Percentiles rank a stretch among this genome's conserved stretches.
These are phyloP conservation scores for Penelope pileata DNA, from an alignment of 2,113 vertebrate species.

Conservation along the genomic window DNA sequence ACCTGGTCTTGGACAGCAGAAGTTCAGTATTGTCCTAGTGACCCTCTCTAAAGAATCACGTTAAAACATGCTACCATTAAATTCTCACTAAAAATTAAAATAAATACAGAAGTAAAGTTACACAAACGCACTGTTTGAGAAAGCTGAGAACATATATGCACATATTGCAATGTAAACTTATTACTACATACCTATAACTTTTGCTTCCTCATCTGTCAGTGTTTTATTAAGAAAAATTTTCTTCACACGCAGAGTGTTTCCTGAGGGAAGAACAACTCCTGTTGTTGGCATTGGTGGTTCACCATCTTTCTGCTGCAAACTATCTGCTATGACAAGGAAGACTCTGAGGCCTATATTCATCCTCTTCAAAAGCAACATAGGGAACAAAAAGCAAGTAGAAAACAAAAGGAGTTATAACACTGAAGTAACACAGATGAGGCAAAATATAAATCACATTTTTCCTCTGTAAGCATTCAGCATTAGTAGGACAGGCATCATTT, in stretches of 20 bases:
- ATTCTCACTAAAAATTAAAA: neutral
- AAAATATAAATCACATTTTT: neutral
- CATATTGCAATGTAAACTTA: neutral
- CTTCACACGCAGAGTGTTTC: slow-evolving; percentile 98
- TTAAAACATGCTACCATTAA: neutral
- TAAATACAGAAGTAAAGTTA: neutral
- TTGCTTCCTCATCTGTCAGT: slow-evolving; percentile 97
- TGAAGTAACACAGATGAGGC: neutral
- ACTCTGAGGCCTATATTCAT: slow-evolving; percentile 99
- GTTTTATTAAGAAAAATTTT: slow-evolving; percentile 99
- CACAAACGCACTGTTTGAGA: neutral
- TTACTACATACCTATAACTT: slow-evolving; percentile 89
- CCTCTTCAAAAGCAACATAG: slow-evolving; percentile 77
- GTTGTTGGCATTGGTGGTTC: slow-evolving; percentile 99
- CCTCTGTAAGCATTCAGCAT: neutral
- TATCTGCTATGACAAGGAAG: slow-evolving; percentile 98
- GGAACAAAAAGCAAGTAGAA: neutral
- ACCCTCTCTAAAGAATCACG: neutral
- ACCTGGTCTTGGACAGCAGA: neutral
- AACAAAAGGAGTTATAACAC: neutral
- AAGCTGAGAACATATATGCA: neutral
- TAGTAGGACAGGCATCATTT: neutral
- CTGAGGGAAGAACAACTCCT: slow-evolving; percentile 95
- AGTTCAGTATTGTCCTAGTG: neutral
- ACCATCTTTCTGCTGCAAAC: slow-evolving; percentile 97